Base-by-base conservation (phyloP, 1,140 invertebrate species). In the Metopolophium dirhodum region DNA sequence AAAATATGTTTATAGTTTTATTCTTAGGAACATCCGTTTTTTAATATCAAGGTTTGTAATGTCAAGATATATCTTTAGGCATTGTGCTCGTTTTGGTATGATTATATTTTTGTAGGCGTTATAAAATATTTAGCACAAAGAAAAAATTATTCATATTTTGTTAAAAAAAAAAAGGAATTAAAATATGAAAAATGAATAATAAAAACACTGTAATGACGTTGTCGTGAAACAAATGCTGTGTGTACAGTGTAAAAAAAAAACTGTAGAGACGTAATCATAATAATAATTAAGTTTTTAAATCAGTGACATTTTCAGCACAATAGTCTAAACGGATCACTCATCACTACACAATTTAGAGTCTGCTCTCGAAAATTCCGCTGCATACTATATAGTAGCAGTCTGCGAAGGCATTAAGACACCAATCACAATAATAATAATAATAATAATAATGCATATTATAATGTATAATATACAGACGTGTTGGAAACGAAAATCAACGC, bases 61-160 rank as follows among this genome's bases (percentile, higher is more conserved):
- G 6, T 20, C 7, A 82, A 35, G 35, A 82, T 45, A 22, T 85
- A 85, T 23, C 37, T 85, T 41, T 23, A 23, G 3, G 37, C 22
- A 30, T 68, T 68, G 30, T 68, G 11, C 30, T 37, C 35, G 35
- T 35, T 35, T 37, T 85, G 82, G 37, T 22, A 6, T 41, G 37
- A 41, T 85, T 85, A 85, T 45, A 85, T 86, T 86, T 86, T 45
- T 86, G 22, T 86, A 86, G 23, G 41, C 23, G 37, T 47, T 86
- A 85, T 86, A 45, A 45, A 86, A 47, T 86, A 86, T 86, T 26
- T 86, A 41, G 26, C 18, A 86, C 14, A 45, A 47, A 86, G 37
- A 86, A 47, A 86, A 86, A 86, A 86, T 86, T 23, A 86, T 45
- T 86, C 9, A 47, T 45, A 14, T 30, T 45, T 86, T 47, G 26